Evolutionary conservation across 2,797 vertebrate species (phyloP), one percentile per base, ranked within the genome.

Genomic region (Epinephelus coioides): DNA sequence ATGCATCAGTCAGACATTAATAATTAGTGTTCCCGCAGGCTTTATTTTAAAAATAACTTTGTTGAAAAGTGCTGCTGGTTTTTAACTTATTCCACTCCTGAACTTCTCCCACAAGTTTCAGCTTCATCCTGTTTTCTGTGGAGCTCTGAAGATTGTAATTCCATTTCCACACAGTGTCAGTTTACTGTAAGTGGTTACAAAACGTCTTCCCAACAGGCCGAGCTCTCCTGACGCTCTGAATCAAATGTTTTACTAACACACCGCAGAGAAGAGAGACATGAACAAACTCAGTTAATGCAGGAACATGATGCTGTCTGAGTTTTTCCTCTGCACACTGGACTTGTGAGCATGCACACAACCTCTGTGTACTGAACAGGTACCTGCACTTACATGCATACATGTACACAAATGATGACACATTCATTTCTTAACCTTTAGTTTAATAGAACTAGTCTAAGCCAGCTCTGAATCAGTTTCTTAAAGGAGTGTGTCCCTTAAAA

Each of bases 111-210:
- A 74, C 67, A 64, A 77, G 72, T 79, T 85, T 79, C 40, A 38
- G 51, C 65, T 79, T 63, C 70, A 51, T 69, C 27, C 54, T 55
- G 50, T 82, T 83, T 60, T 73, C 75, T 69, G 43, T 61, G 23
- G 49, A 76, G 57, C 19, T 50, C 40, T 34, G 53, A 79, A 56
- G 76, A 43, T 40, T 78, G 76, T 78, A 73, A 76, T 78, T 84
- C 49, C 60, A 61, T 84, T 82, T 78, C 69, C 76, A 78, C 9
- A 17, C 57, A 65, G 78, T 85, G 71, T 84, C 79, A 56, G 68
- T 81, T 89, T 88, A 76, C 74, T 61, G 5, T 27, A 43, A 85
- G 62, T 9, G 71, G 44, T 65, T 72, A 59, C 27, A 62, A 81
- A 77, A 69, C 60, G 40, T 69, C 21, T 56, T 18, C 59, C 68